Evolutionary conservation across 2,113 vertebrate genomes (phyloP), one percentile per base, ranked within the genome.

Genomic region (Malurus melanocephalus): DNA sequence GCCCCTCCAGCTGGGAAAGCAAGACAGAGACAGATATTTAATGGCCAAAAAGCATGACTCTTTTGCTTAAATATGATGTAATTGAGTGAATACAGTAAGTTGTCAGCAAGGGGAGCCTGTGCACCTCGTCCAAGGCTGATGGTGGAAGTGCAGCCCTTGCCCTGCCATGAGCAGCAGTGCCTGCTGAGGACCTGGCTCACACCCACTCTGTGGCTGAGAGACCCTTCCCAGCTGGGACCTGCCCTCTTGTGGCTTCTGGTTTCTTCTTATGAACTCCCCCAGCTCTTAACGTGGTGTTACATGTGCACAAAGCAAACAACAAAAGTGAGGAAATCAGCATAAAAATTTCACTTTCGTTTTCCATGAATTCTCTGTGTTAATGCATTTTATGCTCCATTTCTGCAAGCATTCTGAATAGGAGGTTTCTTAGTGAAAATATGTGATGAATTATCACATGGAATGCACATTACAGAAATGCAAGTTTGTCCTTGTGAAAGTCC

Each of bases 141-240:
- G 14, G 14, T 16, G 49, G n/a, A 46, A 38, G 43, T 30, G 8
- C 3, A 16, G 27, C 4, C 42, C 35, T 56, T 16, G 9, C 0
- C 13, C 2, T 15, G 57, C 17, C 42, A 3, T 0, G 3, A 1
- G 40, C 20, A 72, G 32, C 46, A 5, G 6, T 13, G 38, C 6
- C 72, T 1, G 5, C 9, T 35, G 40, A 59, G 35, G 13, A 38
- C 21, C 26, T 55, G 53, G 1, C 9, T 65, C 49, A 33, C 4
- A 27, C 21, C 9, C 49, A 2, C 23, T 45, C 38, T 2, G 1
- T 2, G 13, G 46, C 20, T 69, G 56, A 66, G 9, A 7, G 53
- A 56, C 59, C 30, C 13, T 30, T 56, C 30, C 49, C 46, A 73
- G 30, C 33, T 57, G 27, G 1, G 3, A 67, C 7, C 42, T 68